Percentiles rank a stretch among this genome's conserved stretches.
These are phyloP conservation scores for Cliona cf. orientalis DNA, from an alignment of 37 sponge, comb jelly and placozoan species.

Conservation along the genomic window DNA sequence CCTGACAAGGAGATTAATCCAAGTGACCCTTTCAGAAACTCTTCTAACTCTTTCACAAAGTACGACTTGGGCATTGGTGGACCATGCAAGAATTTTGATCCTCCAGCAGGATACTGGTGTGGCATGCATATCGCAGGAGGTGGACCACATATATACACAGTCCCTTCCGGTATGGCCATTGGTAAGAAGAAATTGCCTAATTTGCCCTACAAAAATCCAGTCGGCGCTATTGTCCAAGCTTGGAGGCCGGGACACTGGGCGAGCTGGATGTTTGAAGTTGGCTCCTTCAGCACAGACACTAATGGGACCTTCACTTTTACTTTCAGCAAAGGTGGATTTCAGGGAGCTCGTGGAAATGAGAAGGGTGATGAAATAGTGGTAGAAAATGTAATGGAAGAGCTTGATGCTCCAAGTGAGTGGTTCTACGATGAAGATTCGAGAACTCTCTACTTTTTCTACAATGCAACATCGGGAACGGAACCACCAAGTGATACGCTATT, in stretches of 20 bases:
- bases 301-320: conserved; percentile 19
- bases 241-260: conserved; percentile 75
- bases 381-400: conserved; percentile 64
- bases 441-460: conserved; percentile 55
- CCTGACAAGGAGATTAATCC: conserved; percentile 24
- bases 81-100: conserved; percentile 43
- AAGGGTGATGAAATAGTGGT: conserved; percentile 56
- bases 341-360: conserved; percentile 67
- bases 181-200: conserved; percentile 37
- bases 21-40: conserved; percentile 19
- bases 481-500: conserved; percentile 36
- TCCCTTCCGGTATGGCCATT: conserved; percentile 42
- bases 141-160: conserved; percentile 32
- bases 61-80: conserved; percentile 67
- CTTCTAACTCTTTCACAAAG: conserved; percentile 34
- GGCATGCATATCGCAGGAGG: conserved; percentile 36
- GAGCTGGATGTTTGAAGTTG: conserved; percentile 76
- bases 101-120: conserved; percentile 76
- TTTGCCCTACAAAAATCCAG: conserved; percentile 50
- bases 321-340: conserved; percentile 70
- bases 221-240: conserved; percentile 65
- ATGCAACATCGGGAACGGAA: conserved; percentile 22
- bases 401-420: conserved; percentile 79
- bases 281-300: background rate
- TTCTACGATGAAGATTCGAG: conserved; percentile 41